Evolutionary conservation across 2,113 vertebrate species (phyloP).

Genomic region (Campylorhamphus procurvoides): DNA sequence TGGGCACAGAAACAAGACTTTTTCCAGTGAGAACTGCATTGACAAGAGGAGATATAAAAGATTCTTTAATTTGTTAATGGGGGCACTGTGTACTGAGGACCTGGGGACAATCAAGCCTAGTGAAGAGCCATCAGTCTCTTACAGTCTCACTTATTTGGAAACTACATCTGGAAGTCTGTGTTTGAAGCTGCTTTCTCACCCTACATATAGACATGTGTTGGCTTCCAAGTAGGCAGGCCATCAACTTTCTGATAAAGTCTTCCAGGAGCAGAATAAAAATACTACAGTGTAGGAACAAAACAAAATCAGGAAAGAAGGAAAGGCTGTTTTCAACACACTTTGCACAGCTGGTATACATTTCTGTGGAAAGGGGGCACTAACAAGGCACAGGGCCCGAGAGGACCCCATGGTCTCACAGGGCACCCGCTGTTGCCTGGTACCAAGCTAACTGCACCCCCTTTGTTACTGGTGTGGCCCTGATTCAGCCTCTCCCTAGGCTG

Average conservation of each 20-base stretch:
- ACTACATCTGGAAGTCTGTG: neutral
- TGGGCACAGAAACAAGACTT: neutral
- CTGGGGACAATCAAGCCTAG: neutral
- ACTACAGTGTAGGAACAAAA: neutral
- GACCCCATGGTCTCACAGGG: neutral
- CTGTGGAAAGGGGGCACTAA: neutral
- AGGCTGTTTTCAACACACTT: neutral
- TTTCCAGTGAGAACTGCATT: neutral
- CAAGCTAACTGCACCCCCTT: rapidly evolving
- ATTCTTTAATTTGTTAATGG: neutral
- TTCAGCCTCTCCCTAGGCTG: neutral
- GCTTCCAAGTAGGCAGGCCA: rapidly evolving
- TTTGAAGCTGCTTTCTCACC: neutral
- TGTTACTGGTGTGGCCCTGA: neutral
- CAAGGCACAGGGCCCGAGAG: neutral
- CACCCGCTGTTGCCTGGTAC: neutral
- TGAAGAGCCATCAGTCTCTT: neutral
- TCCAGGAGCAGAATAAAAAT: neutral
- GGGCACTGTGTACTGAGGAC: neutral
- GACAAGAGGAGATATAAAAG: neutral
- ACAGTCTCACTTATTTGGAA: neutral
- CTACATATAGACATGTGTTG: neutral
- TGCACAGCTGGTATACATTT: rapidly evolving
- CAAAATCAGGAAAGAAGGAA: neutral
- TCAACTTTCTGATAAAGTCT: neutral